phyloP scores from a whole-genome alignment of 2,797 vertebrate species.

The Oreonectes daqikongensis region DNA sequence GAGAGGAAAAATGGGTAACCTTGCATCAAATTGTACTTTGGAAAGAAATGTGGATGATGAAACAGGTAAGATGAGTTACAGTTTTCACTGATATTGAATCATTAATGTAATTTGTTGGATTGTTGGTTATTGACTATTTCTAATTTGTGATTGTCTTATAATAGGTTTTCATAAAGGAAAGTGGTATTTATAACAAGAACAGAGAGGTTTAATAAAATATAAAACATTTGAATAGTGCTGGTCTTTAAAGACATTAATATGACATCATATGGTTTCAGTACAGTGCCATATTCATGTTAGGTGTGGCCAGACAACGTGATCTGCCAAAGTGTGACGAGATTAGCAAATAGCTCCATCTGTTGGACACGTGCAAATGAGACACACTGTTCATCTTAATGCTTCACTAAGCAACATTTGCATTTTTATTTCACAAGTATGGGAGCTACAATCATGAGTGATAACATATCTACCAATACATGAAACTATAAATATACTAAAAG shows the following conservation, averaged over 20 bases:
- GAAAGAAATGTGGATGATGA: slow-evolving; percentile 26
- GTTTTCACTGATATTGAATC: no score
- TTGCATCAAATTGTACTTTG: background rate
- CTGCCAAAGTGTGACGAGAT: slow-evolving; percentile 10
- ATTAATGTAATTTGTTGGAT: background rate
- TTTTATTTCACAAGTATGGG: background rate
- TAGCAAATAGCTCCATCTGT: slow-evolving; percentile 43
- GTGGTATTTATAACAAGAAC: background rate
- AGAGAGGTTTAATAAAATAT: background rate
- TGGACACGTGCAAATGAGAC: slow-evolving; percentile 11
- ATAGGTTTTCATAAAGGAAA: background rate
- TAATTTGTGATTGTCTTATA: no score
- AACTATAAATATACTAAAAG: background rate
- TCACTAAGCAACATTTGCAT: background rate
- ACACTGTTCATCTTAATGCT: background rate
- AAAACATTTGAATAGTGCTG: background rate
- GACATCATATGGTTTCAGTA: slow-evolving; percentile 4
- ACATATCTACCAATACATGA: background rate
- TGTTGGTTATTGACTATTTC: background rate
- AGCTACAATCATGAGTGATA: background rate
- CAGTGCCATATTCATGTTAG: background rate
- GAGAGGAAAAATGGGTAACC: slow-evolving; percentile 55
- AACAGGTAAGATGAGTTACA: slow-evolving; percentile 4
- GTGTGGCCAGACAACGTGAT: background rate
- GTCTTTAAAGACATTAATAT: slow-evolving; percentile 6